Evolutionary conservation across 2,113 vertebrate genomes (phyloP).

Genomic region (Xenopus tropicalis): UCB_Xtro_10.0 CM004452.2:29812501-29813000

Average conservation of each 20-base stretch:
- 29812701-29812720: neutral
- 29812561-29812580: neutral
- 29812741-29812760: neutral
- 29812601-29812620: neutral
- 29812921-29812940: conserved; percentile 37
- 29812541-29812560: neutral
- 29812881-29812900: conserved; percentile 36
- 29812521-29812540: too few relatives aligned
- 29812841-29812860: conserved; percentile 38
- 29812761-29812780: neutral
- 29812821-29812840: conserved; percentile 26
- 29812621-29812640: neutral
- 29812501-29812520: too few relatives aligned
- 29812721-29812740: neutral
- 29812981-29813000: conserved; percentile 42
- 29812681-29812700: neutral
- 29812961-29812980: conserved; percentile 34
- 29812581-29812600: neutral
- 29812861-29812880: conserved; percentile 9
- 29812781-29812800: conserved; percentile 19
- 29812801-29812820: conserved; percentile 30
- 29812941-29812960: conserved; percentile 37
- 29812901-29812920: conserved; percentile 28
- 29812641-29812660: neutral
- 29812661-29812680: neutral